Percentiles rank a stretch among this genome's conserved stretches.
These are phyloP conservation scores for Teleiodes luculella DNA, from an alignment of 2,888 invertebrate genomes.

Conservation along the genomic window DNA sequence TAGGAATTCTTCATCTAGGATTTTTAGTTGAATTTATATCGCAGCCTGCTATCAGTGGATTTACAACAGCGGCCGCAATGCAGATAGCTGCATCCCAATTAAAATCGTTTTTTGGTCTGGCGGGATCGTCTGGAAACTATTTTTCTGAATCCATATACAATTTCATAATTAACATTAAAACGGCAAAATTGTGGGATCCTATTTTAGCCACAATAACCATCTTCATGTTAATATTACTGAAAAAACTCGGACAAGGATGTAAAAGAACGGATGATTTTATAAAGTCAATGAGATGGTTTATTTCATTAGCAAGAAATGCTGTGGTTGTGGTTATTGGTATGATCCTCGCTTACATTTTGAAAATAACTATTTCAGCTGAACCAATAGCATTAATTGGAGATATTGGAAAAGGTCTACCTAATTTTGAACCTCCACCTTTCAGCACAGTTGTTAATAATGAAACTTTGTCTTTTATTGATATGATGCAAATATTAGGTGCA, in stretches of 20 bases:
- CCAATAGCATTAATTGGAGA: constrained; percentile 83
- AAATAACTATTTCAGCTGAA: constrained; percentile 44
- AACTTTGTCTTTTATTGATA: constrained; percentile 79
- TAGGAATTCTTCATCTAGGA: constrained; percentile 88
- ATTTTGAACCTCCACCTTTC: constrained; percentile 83
- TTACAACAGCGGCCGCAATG: constrained; percentile 91
- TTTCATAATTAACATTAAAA: constrained; percentile 79
- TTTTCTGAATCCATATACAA: constrained; percentile 81
- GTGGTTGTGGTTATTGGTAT: constrained; percentile 88
- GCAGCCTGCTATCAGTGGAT: constrained; percentile 89
- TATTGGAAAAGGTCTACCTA: constrained; percentile 84
- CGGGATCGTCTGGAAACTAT: constrained; percentile 78
- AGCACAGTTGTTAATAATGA: constrained; percentile 78
- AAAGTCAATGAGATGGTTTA: constrained; percentile 79
- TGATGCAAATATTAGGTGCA: constrained; percentile 80
- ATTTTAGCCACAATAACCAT: constrained; percentile 83
- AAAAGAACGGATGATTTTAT: constrained; percentile 59
- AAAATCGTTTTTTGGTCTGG: constrained; percentile 84
- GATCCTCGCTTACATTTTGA: constrained; percentile 75
- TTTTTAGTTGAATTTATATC: constrained; percentile 92
- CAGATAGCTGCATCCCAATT: constrained; percentile 91
- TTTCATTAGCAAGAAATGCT: constrained; percentile 87
- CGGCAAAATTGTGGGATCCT: constrained; percentile 81
- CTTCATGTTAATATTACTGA: constrained; percentile 78
- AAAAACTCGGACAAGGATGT: constrained; percentile 79